phyloP scores from a whole-genome alignment of 2,113 vertebrate genomes.

The Lophura nycthemera region DNA sequence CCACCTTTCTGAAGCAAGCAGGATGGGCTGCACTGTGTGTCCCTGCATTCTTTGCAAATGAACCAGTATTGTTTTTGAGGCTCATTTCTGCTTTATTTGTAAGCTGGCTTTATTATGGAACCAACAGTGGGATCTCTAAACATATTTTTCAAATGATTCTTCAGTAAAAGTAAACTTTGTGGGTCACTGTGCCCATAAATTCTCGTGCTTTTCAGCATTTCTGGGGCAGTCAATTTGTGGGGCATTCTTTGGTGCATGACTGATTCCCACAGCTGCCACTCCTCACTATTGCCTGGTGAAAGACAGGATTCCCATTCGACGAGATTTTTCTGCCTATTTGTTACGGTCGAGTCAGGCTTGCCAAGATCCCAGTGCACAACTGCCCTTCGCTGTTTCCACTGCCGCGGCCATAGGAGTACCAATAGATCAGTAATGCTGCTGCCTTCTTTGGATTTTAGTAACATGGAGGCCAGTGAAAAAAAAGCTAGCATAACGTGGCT shows the following conservation, averaged over 20 bases:
- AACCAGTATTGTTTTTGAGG: slow-evolving; percentile 24
- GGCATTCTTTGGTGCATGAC: slow-evolving; percentile 18
- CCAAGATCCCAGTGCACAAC: accelerated
- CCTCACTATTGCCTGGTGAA: not conserved
- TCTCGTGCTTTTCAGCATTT: not conserved
- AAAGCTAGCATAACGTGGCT: not conserved
- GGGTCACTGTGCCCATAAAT: not conserved
- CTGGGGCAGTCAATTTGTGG: not conserved
- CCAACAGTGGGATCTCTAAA: slow-evolving; percentile 44
- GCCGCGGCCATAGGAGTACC: not conserved
- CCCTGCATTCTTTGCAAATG: slow-evolving; percentile 58
- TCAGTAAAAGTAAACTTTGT: slow-evolving; percentile 54
- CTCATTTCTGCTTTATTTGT: slow-evolving; percentile 63
- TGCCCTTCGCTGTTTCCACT: accelerated
- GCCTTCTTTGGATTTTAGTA: not conserved
- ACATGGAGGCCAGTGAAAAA: not conserved
- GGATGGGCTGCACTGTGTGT: slow-evolving; percentile 24
- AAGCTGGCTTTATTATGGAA: slow-evolving; percentile 52
- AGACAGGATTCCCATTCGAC: not conserved
- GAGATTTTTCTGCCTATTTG: not conserved
- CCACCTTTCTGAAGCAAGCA: slow-evolving; percentile 89
- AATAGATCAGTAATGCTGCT: not conserved
- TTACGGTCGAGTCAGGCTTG: not conserved
- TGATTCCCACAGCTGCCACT: slow-evolving; percentile 23
- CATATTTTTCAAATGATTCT: slow-evolving; percentile 55